Evolutionary conservation across 2,797 vertebrate genomes (phyloP), one percentile per base, ranked within the genome.

Genomic region (Dipus sagitta): DNA sequence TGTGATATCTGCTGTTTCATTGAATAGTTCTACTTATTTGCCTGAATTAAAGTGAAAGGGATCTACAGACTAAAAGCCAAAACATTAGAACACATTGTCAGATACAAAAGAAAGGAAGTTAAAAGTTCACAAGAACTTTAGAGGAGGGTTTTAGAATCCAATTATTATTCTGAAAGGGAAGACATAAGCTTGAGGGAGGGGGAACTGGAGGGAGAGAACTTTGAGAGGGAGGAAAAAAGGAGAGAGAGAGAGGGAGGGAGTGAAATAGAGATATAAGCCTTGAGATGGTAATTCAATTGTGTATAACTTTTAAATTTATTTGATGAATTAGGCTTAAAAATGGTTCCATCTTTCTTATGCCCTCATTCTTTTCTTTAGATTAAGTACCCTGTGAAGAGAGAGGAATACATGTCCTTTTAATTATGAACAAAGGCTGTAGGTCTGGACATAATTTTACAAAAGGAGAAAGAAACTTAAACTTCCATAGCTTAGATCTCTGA

Each of bases 51-150:
- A 42, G 58, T 12, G 28, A 74, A 93, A 93, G 47, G 68, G 32
- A 64, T 32, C 58, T 3, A 54, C 17, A 47, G 88, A 52, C 60
- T 28, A 32, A 79, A 38, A 85, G 58, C 24, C 67, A 38, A 60
- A 42, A 86, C 52, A 26, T 64, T 10, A 75, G 47, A 85, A 74
- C 70, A 26, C 2, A 4, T 54, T 32, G 0, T 34, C 21, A 80
- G 28, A n/a, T 54, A 10, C 34, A 62, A 86, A 85, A 92, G 54
- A 86, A 58, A 90, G 74, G 72, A 83, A 68, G 32, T 87, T 23
- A 62, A 28, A 28, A 62, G 9, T 92, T 64, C 68, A 0, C 54
- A 71, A 62, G n/a, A 85, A 77, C 81, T 93, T 67, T 10, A 26
- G 58, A 62, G 83, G 60, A 52, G 24, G 26, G 38, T 91, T 94